Base-by-base conservation (phyloP, 2,113 vertebrate genomes). In the Chloropsis cyanopogon region DNA sequence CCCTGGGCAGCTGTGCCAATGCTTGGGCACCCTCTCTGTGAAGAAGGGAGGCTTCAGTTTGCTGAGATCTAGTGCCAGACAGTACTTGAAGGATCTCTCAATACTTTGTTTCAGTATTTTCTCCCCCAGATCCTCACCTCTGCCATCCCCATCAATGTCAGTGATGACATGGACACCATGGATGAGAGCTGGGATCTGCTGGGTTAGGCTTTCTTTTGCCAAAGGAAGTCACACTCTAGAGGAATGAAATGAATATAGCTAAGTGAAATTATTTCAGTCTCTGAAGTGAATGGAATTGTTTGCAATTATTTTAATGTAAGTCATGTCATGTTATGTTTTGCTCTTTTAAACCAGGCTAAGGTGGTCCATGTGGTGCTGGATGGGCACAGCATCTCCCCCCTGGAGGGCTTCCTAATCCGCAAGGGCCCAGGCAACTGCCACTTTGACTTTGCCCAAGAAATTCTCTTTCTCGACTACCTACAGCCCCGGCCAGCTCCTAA, bases 381-480 rank as follows among this genome's bases (percentile, higher is more conserved):
- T 14, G 98, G 98, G 66, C 95, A 97, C 42, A 90, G 96, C 54
- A 94, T 99, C 93, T 99, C 99, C 33, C 99, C 99, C 3, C 64
- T 86, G 0, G 98, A 98, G 26, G 99, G 99, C 33, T 99, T 99
- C 88, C 98, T 99, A 22, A 97, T 99, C 96, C 98, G 99, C 90
- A 99, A 99, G 96, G 99, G 99, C 57, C 99, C 98, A 0, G 99
- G 99, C 75, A 99, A 99, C 96, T 99, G 99, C 92, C 99, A 99
- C 96, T 99, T 99, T 79, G 99, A 99, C 97, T 99, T 99, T 84
- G 99, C 99, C 56, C 99, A 99, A 82, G 99, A 99, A 97, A 98
- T 99, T 96, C 98, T 99, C 79, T 99, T 99, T 77, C 86, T 98
- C 29, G 99, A 99, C 97, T 98, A 98, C 83, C 95, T 99, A 20